Percentiles rank a stretch among this genome's conserved stretches.
phyloP scores from a whole-genome alignment of 1,140 invertebrate genomes.

The Drosophila arawakana region DNA sequence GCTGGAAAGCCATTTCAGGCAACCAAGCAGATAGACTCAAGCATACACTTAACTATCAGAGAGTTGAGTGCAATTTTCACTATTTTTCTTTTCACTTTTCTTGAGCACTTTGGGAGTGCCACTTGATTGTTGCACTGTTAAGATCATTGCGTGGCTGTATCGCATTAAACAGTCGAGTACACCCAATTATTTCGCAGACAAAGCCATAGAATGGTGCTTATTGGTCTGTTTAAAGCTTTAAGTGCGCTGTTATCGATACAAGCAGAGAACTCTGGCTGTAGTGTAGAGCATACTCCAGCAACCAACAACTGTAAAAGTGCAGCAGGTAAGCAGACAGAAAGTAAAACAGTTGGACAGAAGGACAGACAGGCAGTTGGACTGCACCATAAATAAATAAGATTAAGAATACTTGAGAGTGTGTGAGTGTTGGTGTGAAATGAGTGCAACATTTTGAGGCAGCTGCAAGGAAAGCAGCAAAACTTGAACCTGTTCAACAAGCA shows the following conservation, averaged over 20 bases:
- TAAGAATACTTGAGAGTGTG: constrained; percentile 60
- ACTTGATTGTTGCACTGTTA: constrained; percentile 24
- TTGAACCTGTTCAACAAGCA: constrained; percentile 24
- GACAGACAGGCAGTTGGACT: constrained; percentile 8
- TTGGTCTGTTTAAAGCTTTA: constrained; percentile 23
- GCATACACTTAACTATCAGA: no score
- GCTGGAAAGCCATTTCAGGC: no score
- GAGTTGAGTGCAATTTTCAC: no score
- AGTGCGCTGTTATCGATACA: constrained; percentile 38
- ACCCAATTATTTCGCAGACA: constrained; percentile 49
- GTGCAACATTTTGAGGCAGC: constrained; percentile 42
- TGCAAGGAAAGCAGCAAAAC: constrained; percentile 8
- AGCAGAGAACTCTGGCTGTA: constrained; percentile 30
- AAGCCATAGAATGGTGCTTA: background rate
- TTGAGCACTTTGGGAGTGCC: constrained; percentile 4
- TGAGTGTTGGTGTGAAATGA: constrained; percentile 58
- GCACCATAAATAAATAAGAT: constrained; percentile 79
- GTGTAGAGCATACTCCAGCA: constrained; percentile 53
- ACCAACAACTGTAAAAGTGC: constrained; percentile 41
- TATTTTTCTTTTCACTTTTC: background rate
- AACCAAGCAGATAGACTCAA: no score
- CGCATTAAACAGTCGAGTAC: constrained; percentile 70
- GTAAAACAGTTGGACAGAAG: constrained; percentile 11
- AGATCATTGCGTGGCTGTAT: constrained; percentile 20
- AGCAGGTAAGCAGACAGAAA: constrained; percentile 31